These are phyloP conservation scores for Lathamus discolor DNA, from an alignment of 2,113 vertebrate genomes.

Conservation along the genomic window DNA sequence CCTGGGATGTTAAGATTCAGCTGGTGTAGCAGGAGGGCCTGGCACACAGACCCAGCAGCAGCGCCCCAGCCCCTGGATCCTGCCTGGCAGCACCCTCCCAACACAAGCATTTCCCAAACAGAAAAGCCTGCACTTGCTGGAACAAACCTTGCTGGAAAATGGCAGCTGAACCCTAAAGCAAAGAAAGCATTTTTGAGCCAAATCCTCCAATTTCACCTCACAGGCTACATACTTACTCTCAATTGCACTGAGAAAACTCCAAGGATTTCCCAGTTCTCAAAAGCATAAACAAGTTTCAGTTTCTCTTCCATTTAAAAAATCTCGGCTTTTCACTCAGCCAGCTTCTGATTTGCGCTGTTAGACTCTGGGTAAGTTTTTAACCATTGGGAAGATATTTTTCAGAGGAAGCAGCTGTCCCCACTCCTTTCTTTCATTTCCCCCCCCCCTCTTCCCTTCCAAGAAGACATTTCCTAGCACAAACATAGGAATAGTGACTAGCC, in stretches of 20 bases:
- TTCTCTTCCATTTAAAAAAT: conserved; percentile 51
- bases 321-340: background rate
- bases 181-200: conserved; percentile 57
- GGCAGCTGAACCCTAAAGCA: conserved; percentile 63
- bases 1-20: conserved; percentile 31
- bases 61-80: conserved; percentile 10
- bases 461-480: conserved; percentile 11
- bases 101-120: conserved; percentile 21
- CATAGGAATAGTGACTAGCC: conserved; percentile 5
- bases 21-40: background rate
- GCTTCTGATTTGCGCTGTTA: background rate
- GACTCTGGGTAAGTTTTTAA: conserved; percentile 12
- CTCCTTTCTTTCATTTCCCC: background rate
- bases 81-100: conserved; percentile 8
- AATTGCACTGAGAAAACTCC: conserved; percentile 56
- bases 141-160: conserved; percentile 48
- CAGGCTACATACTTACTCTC: conserved; percentile 38
- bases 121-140: background rate
- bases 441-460: background rate
- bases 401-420: background rate
- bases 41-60: background rate
- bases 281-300: conserved; percentile 49
- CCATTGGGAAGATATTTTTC: background rate
- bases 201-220: conserved; percentile 40
- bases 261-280: conserved; percentile 61